Evolutionary conservation across 2,888 invertebrate species (phyloP), one percentile per base, ranked within the genome.

Genomic region (Tridacna crocea): DNA sequence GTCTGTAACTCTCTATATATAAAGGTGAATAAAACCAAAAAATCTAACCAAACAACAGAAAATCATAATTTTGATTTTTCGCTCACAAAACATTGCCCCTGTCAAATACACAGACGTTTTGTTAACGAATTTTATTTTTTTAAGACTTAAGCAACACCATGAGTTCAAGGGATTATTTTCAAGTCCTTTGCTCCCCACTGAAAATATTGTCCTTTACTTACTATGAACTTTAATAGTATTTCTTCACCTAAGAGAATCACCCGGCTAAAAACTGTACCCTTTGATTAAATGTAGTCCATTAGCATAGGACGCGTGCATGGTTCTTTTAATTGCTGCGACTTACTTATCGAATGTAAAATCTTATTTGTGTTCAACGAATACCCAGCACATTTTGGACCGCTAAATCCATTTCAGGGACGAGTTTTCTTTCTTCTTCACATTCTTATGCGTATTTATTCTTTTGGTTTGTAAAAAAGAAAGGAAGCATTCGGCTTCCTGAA

Each of bases 241-340:
- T 70, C 70, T 70, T 70, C 51, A 51, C 47, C 26, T 22, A 26
- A 51, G 22, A 22, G 70, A 48, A 70, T 70, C 22, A 70, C n/a
- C 70, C 70, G 27, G 10, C 47, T 70, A 12, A 70, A 66, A 51
- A 70, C 48, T 15, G 48, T 47, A 83, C 85, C 81, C 85, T 86
- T 46, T 86, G 83, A 86, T 86, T 81, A 83, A 66, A 66, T 15
- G 36, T 47, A 75, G 51, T 55, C 65, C 66, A 81, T 79, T 81
- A 79, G 75, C 68, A 66, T 72, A 17, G 47, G 83, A 79, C 85
- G 83, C 85, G 83, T 83, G 85, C 81, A 60, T 66, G 68, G 65
- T 27, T 46, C 75, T 68, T 79, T 63, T 83, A 86, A 86, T 86
- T 86, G 79, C 68, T 66, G 17, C 36, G 1, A 66, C 51, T 55